Conservation (phyloP, 2,888 invertebrate species). For the Platycheirus rosarum region DNA sequence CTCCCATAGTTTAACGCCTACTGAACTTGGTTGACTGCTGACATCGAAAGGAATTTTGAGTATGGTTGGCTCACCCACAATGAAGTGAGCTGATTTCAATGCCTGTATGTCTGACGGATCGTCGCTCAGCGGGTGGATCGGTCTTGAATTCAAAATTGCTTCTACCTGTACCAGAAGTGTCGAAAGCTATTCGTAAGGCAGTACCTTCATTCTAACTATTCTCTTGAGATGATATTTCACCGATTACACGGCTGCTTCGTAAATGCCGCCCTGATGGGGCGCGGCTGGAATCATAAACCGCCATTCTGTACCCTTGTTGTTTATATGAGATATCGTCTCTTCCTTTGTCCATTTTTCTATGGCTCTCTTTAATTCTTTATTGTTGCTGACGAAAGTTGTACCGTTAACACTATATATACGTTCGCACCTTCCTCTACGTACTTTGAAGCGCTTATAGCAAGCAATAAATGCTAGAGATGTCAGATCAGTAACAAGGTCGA, state of each 20-base stretch:
- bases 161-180: constrained; percentile 21
- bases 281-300: constrained; percentile 14
- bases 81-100: constrained; percentile 15
- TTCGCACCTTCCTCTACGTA: too few relatives aligned
- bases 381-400: constrained; percentile 25
- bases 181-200: constrained; percentile 26
- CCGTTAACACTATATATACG: constrained; percentile 50
- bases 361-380: too few relatives aligned
- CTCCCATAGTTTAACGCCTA: too few relatives aligned
- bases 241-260: constrained; percentile 60
- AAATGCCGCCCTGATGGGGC: constrained; percentile 63
- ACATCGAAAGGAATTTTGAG: constrained; percentile 31
- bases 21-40: background rate
- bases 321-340: background rate
- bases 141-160: constrained; percentile 43
- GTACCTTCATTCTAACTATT: constrained; percentile 9
- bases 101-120: constrained; percentile 14
- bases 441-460: constrained; percentile 41
- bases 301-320: too few relatives aligned
- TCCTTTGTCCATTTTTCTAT: constrained; percentile 18
- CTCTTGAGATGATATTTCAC: constrained; percentile 40
- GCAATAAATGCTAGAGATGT: constrained; percentile 1
- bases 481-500: too few relatives aligned
- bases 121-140: constrained; percentile 39
- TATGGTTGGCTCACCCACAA: constrained; percentile 30